These are phyloP conservation scores for Rissa tridactyla DNA, from an alignment of 2,113 vertebrate species.

Conservation along the genomic window DNA sequence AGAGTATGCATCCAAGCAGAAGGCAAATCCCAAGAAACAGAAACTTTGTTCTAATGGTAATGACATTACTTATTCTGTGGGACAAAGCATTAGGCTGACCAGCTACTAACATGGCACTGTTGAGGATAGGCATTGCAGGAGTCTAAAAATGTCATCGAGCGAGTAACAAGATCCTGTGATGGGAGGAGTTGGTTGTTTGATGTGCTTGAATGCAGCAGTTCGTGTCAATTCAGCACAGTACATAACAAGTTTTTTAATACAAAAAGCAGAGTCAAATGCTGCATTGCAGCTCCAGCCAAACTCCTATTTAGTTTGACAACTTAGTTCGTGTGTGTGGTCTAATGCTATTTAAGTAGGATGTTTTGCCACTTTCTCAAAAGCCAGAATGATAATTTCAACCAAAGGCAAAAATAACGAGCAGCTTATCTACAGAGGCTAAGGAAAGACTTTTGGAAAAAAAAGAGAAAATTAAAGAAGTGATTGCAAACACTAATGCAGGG, in stretches of 20 bases:
- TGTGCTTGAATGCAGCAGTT: not conserved
- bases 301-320: constrained; percentile 19
- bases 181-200: not conserved
- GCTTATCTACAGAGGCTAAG: not conserved
- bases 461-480: not conserved
- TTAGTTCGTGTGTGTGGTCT: constrained; percentile 30
- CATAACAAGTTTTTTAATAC: not conserved
- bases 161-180: not conserved
- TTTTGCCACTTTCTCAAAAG: not conserved
- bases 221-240: not conserved
- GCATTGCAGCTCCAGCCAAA: not conserved
- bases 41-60: not conserved
- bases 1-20: not conserved
- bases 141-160: not conserved
- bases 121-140: not conserved
- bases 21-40: not conserved
- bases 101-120: not conserved
- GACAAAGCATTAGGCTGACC: not conserved
- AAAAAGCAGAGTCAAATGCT: not conserved
- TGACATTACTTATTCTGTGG: not conserved
- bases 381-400: not conserved
- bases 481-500: not conserved
- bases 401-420: not conserved
- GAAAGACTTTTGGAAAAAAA: not conserved
- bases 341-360: not conserved